Evolutionary conservation across 1,140 invertebrate species (phyloP).

Genomic region (Potamilus streckersoni): DNA sequence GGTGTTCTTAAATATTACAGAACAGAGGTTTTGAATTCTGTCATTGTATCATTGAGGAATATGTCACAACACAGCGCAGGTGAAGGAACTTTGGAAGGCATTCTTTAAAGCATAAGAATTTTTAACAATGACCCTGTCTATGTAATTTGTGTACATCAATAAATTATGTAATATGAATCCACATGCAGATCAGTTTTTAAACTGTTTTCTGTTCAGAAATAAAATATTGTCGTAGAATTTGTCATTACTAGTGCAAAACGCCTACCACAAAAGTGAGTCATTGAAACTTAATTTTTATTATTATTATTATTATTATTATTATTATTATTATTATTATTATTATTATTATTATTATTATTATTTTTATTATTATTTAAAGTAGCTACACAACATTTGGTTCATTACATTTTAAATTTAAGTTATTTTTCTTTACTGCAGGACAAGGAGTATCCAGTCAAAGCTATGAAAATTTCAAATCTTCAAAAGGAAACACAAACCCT

Average conservation of each 20-base stretch:
- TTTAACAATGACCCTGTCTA: too few species aligned
- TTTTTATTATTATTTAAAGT: not conserved
- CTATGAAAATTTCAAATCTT: constrained; percentile 61
- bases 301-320: too few species aligned
- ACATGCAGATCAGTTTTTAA: not conserved
- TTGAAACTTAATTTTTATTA: not conserved
- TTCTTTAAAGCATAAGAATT: too few species aligned
- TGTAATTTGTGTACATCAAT: too few species aligned
- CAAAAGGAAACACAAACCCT: constrained; percentile 61
- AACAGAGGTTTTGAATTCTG: not conserved
- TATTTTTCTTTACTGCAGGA: constrained; percentile 45
- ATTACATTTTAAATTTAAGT: constrained; percentile 7
- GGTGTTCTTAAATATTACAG: not conserved
- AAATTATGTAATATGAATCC: not conserved
- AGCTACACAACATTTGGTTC: not conserved
- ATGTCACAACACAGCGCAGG: not conserved
- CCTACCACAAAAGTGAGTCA: not conserved
- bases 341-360: not conserved
- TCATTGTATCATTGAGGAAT: not conserved
- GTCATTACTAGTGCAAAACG: not conserved
- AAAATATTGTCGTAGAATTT: constrained; percentile 4
- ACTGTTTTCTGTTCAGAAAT: not conserved
- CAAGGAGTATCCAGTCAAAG: constrained; percentile 67
- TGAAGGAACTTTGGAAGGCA: not conserved
- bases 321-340: too few species aligned